A percentile compares a stretch with the other conserved stretches of the same genome.
These are phyloP conservation scores for Micrasema minimum DNA, from an alignment of 1,140 invertebrate genomes.

Conservation along the genomic window DNA sequence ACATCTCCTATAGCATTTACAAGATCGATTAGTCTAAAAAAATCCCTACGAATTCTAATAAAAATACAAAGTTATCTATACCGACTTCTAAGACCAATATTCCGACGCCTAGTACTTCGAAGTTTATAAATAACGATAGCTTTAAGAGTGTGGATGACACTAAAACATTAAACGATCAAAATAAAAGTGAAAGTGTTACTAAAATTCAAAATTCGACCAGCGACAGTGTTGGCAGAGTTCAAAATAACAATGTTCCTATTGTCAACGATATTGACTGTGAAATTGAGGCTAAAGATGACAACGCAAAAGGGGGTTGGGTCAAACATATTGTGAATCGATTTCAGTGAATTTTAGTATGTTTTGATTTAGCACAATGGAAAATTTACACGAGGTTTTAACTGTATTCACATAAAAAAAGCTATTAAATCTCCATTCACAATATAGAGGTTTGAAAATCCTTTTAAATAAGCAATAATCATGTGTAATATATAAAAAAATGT, in stretches of 20 bases:
- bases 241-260: slow-evolving; percentile 7
- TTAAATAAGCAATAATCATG: too few species aligned
- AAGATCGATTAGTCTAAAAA: slow-evolving; percentile 48
- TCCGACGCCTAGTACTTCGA: slow-evolving; percentile 29
- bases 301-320: slow-evolving; percentile 63
- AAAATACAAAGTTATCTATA: slow-evolving; percentile 31
- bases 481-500: too few species aligned
- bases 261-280: neutral
- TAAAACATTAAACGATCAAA: neutral
- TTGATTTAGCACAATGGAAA: too few species aligned
- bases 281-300: slow-evolving; percentile 51
- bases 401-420: too few species aligned
- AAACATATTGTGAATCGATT: slow-evolving; percentile 67
- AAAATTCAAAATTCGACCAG: slow-evolving; percentile 10
- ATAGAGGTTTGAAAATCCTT: too few species aligned
- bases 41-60: slow-evolving; percentile 27
- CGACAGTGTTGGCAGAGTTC: slow-evolving; percentile 5
- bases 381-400: too few species aligned
- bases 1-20: slow-evolving; percentile 31
- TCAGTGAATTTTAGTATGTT: slow-evolving; percentile 55
- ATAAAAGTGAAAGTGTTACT: neutral
- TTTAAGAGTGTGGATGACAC: slow-evolving; percentile 5
- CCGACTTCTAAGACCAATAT: slow-evolving; percentile 36
- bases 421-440: too few species aligned
- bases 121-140: neutral